Evolutionary conservation across 2,113 vertebrate genomes (phyloP).

Genomic region (Theropithecus gelada): DNA sequence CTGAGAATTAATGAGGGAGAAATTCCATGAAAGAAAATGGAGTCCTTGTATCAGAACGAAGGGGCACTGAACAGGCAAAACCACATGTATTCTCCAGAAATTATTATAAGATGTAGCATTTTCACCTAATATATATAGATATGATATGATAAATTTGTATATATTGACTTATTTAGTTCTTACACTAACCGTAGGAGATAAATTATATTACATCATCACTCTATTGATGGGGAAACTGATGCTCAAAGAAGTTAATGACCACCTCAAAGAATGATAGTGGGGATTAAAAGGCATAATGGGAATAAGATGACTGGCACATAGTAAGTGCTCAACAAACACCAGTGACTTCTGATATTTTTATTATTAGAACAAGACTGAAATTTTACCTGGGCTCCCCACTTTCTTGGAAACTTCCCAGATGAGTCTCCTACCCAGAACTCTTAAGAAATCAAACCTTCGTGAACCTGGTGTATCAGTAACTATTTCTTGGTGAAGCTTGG

Average conservation of each 20-base stretch:
- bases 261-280: background rate
- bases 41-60: background rate
- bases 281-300: background rate
- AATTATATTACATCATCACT: background rate
- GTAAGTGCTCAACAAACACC: background rate
- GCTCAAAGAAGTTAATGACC: background rate
- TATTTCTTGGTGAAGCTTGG: background rate
- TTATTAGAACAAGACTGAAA: background rate
- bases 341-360: background rate
- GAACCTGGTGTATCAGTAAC: background rate
- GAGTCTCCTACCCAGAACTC: background rate
- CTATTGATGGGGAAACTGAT: background rate
- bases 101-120: background rate
- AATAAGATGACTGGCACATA: background rate
- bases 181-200: background rate
- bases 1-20: background rate
- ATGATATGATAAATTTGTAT: background rate
- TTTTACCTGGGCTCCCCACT: background rate
- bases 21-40: background rate
- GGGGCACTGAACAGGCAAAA: background rate
- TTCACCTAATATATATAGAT: background rate
- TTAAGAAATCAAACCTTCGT: background rate
- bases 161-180: background rate
- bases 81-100: background rate
- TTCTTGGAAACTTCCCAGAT: background rate